These are phyloP conservation scores for Cyclina sinensis DNA, from an alignment of 1,140 invertebrate genomes.

Conservation along the genomic window DNA sequence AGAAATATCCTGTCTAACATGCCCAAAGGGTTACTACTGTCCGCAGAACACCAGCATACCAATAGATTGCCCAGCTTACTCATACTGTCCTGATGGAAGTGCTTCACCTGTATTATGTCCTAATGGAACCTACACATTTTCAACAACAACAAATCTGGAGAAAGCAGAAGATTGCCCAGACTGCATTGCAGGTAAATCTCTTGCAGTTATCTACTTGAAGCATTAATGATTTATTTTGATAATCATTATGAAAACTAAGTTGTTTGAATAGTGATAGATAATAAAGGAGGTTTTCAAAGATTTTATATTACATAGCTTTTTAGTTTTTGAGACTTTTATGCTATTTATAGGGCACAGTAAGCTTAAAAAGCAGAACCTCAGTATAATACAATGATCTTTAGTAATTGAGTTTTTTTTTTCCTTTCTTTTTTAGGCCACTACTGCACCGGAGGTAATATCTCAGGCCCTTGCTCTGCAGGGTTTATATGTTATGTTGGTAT, in stretches of 20 bases:
- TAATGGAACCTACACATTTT: slow-evolving; percentile 81
- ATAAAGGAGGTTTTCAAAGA: no score
- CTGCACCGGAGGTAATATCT: slow-evolving; percentile 81
- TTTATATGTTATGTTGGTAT: slow-evolving; percentile 78
- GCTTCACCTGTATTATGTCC: slow-evolving; percentile 77
- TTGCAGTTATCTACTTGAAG: no score
- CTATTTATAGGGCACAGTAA: no score
- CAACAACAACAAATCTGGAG: slow-evolving; percentile 72
- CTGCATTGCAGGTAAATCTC: slow-evolving; percentile 82
- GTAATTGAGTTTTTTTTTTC: no score
- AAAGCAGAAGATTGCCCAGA: slow-evolving; percentile 73
- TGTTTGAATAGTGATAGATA: no score
- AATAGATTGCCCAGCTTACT: slow-evolving; percentile 77
- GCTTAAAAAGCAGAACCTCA: no score
- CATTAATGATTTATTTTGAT: no score
- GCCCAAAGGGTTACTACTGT: slow-evolving; percentile 81
- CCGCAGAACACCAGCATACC: slow-evolving; percentile 78
- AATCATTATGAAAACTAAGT: no score
- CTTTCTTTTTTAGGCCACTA: slow-evolving; percentile 80
- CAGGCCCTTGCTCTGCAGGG: slow-evolving; percentile 82
- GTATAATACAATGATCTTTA: no score
- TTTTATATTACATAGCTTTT: no score
- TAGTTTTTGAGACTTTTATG: no score
- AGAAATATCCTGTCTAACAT: slow-evolving; percentile 73
- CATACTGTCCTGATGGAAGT: slow-evolving; percentile 82